Base-by-base conservation (phyloP, 1,140 invertebrate genomes). In the Drosophila leontia region DNA sequence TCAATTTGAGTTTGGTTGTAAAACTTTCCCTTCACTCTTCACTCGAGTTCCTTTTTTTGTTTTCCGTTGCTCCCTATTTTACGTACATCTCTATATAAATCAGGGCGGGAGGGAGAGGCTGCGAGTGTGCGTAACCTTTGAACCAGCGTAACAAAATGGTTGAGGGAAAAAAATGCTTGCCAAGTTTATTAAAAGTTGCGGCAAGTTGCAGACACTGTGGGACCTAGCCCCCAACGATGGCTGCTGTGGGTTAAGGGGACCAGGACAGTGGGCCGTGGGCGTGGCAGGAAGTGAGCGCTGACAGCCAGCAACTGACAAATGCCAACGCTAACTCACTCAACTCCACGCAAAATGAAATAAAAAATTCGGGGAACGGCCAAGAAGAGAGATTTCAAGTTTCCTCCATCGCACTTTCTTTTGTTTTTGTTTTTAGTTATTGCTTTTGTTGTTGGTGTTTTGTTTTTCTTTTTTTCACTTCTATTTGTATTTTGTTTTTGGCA, bases 321-420 rank as follows among this genome's bases (percentile, higher is more conserved):
- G 83, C 76, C 84, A 88, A 75, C 80, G 80, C 80, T 87, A 87
- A 87, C 83, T 87, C 83, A 87, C 80, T 88, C 83, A 87, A 77
- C 84, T 83, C 71, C 48, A 57, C 76, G 80, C 76, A 72, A 79
- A 67, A 75, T 80, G 44, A 80, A 80, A 87, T 80, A 88, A 87
- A 87, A 77, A 85, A 75, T 72, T 34, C 59, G 68, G 17, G 59
- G 67, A 76, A 81, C 57, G 67, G 62, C 51, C 72, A 59, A 56
- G 64, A 78, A 78, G 59, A 82, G 71, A 72, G 75, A 78, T 78
- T 78, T 78, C 75, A 62, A 78, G 75, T 78, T 78, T 78, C 51
- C 51, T 29, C 19, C 41, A 41, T 57, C 35, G 45, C 62, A 61
- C 48, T 76, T 41, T 62, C 68, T 72, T 75, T 56, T 80, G 42